Evolutionary conservation across 2,113 vertebrate species (phyloP).

Genomic region (Hoplias malabaricus): DNA sequence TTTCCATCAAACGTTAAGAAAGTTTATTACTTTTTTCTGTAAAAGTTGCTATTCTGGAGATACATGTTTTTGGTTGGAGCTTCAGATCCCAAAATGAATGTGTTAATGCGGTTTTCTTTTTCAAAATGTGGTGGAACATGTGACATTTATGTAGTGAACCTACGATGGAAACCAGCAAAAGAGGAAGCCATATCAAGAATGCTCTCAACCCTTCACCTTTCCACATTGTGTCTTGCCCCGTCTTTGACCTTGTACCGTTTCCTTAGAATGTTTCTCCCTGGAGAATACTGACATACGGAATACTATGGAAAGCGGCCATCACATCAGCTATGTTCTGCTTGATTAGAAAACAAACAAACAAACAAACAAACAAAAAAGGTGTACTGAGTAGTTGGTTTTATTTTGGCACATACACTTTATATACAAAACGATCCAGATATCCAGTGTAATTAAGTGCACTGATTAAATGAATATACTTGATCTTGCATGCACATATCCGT

Average conservation of each 20-base stretch:
- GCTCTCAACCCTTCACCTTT: conserved; percentile 15
- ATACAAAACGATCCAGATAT: not conserved
- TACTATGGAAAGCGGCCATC: conserved; percentile 18
- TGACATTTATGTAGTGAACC: conserved; percentile 4
- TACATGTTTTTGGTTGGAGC: too few species aligned
- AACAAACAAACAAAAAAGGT: not conserved
- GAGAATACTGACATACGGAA: conserved; percentile 20
- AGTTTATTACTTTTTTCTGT: too few species aligned
- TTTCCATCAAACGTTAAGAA: too few species aligned
- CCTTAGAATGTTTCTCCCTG: conserved; percentile 33
- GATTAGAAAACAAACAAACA: not conserved
- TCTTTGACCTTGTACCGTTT: conserved; percentile 36
- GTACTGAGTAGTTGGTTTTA: too few species aligned
- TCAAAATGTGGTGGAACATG: not conserved
- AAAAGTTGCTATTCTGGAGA: too few species aligned
- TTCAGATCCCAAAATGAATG: too few species aligned
- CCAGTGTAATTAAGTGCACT: not conserved
- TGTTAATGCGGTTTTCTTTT: too few species aligned
- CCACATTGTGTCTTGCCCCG: conserved; percentile 41
- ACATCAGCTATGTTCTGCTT: not conserved
- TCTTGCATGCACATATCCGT: not conserved
- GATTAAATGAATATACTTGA: too few species aligned
- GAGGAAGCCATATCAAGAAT: conserved; percentile 53
- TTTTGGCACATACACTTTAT: too few species aligned
- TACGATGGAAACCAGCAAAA: not conserved